Percentiles rank a stretch among this genome's conserved stretches.
Evolutionary conservation across 2,113 vertebrate species (phyloP).

Genomic region (Podiceps cristatus): DNA sequence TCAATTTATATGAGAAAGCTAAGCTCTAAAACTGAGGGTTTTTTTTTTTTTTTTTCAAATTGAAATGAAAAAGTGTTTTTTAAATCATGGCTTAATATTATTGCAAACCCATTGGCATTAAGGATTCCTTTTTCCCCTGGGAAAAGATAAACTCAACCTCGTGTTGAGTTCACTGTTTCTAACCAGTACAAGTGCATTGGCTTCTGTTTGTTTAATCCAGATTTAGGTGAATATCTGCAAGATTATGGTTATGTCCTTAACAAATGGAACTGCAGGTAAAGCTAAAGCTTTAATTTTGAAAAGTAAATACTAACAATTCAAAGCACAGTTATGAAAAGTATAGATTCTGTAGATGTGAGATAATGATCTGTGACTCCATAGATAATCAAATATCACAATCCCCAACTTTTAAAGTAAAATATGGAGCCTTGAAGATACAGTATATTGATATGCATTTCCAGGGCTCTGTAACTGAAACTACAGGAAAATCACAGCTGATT

Average conservation of each 20-base stretch:
- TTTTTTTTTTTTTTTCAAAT: background rate
- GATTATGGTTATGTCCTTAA: background rate
- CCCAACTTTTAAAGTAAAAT: background rate
- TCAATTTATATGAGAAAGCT: background rate
- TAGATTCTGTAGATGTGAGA: background rate
- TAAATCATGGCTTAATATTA: background rate
- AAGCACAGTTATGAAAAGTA: background rate
- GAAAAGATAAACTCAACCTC: background rate
- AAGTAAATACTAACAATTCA: background rate
- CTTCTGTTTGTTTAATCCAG: background rate
- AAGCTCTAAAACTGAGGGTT: background rate
- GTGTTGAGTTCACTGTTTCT: background rate
- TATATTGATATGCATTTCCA: background rate
- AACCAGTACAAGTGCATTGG: background rate
- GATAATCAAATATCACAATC: background rate
- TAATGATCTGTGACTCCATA: background rate
- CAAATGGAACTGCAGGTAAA: background rate
- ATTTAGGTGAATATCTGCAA: background rate
- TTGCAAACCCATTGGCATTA: background rate
- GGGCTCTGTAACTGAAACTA: background rate
- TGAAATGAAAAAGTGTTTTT: background rate
- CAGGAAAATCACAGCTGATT: slow-evolving; percentile 38
- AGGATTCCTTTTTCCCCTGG: background rate
- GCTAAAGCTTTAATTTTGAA: background rate
- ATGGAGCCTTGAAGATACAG: background rate